Percentiles rank a stretch among this genome's conserved stretches.
Evolutionary conservation across 2,113 vertebrate genomes (phyloP).

Genomic region (Rhegmatorhina hoffmannsi): DNA sequence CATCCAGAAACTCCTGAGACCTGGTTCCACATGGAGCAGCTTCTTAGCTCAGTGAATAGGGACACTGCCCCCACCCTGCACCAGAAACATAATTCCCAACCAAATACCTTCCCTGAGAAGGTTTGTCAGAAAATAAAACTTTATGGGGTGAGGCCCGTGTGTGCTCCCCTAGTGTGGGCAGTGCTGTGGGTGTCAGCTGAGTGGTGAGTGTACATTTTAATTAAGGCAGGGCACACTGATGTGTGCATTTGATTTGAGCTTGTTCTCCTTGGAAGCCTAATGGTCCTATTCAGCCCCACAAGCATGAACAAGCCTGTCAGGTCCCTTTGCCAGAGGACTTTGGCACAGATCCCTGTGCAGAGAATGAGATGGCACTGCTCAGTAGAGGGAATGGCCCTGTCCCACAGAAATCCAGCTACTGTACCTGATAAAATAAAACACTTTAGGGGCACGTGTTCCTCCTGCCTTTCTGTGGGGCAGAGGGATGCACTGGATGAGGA

Average conservation of each 20-base stretch:
- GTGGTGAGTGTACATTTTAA: not conserved
- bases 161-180: not conserved
- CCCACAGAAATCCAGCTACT: not conserved
- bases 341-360: not conserved
- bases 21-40: not conserved
- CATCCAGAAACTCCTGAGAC: not conserved
- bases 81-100: not conserved
- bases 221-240: not conserved
- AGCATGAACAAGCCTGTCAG: not conserved
- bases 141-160: not conserved
- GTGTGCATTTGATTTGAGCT: not conserved
- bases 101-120: not conserved
- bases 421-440: not conserved
- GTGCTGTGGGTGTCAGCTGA: not conserved
- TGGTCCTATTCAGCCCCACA: not conserved
- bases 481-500: fast-evolving
- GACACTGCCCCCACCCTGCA: not conserved
- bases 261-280: not conserved
- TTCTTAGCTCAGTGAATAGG: not conserved
- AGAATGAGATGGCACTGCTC: not conserved
- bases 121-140: not conserved
- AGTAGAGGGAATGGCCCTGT: not conserved
- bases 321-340: not conserved
- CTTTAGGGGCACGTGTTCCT: not conserved
- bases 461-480: not conserved